phyloP scores from a whole-genome alignment of 2,113 vertebrate species.

The Cyphomyrus plagiostoma region DNA sequence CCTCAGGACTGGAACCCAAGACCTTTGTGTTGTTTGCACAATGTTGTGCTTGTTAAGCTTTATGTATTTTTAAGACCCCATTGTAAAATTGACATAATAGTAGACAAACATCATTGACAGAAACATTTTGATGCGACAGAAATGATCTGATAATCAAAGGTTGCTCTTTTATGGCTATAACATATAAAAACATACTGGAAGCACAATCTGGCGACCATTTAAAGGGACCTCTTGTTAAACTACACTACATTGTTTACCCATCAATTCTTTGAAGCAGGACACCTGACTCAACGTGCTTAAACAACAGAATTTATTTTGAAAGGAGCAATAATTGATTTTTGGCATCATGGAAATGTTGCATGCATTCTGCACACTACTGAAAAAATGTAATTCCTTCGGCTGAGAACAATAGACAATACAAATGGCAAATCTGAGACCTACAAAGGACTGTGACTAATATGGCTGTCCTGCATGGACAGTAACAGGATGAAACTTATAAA shows the following conservation, averaged over 20 bases:
- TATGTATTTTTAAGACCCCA: not conserved
- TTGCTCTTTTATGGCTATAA: not conserved
- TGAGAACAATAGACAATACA: not conserved
- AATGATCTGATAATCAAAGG: not conserved
- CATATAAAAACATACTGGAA: not conserved
- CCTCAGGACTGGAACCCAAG: not conserved
- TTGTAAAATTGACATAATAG: not conserved
- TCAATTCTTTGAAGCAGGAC: not conserved
- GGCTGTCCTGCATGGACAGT: not conserved
- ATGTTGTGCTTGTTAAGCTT: not conserved
- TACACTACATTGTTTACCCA: not conserved
- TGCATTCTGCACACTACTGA: slow-evolving; percentile 17
- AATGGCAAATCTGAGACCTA: not conserved
- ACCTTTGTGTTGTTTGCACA: not conserved
- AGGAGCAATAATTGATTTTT: slow-evolving; percentile 18
- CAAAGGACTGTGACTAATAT: not conserved
- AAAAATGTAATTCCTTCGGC: slow-evolving; percentile 10
- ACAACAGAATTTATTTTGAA: slow-evolving; percentile 25
- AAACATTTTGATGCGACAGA: not conserved
- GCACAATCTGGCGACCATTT: not conserved
- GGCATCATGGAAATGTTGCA: slow-evolving; percentile 12
- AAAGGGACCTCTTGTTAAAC: slow-evolving; percentile 4
- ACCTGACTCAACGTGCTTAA: not conserved
- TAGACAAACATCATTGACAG: not conserved
- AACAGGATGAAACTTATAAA: not conserved